Base-by-base conservation (phyloP, 2,797 vertebrate genomes). In the Poliocrania exsul region DNA sequence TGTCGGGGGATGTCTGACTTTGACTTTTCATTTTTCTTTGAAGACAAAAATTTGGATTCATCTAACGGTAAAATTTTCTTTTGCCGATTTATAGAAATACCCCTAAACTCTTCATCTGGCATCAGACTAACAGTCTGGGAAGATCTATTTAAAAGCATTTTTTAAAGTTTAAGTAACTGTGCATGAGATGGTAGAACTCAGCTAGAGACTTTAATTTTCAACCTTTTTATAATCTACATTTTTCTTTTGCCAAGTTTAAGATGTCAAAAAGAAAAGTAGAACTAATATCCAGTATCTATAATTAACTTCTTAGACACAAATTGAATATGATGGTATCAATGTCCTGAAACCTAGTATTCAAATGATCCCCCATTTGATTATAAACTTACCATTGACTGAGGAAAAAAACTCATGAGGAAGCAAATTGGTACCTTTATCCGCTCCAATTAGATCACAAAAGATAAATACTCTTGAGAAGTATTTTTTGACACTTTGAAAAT, bases 221-320 rank as follows among this genome's bases (percentile, higher is more conserved):
- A 73, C 38, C 37, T 94, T 75, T 75, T 73, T 86, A 73, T 75
- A 81, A 90, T 70, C 70, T 83, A 57, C 40, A 37, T 58, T 90
- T 88, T 67, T 58, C 62, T 91, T 94, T 57, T 84, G 70, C 85
- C 95, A 95, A 92, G 40, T 64, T 79, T 86, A 94, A 84, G 85
- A 93, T 84, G 40, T 91, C 79, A 91, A 79, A 86, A 91, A 81
- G 67, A 92, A 92, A 91, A 95, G 47, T 3, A 2, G 47, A 89
- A 90, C 69, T 92, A 88, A 86, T 85, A 93, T n/a, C 66, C 72
- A 60, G 17, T 65, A 83, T 83, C 88, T 90, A 83, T 90, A 92
- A 96, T 94, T 92, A 94, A 86, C 81, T 91, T 81, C 75, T 71
- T 83, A 79, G 44, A 84, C 54, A 90, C 44, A 81, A 83, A 79